These are phyloP conservation scores for Sinosuthora webbiana DNA, from an alignment of 2,113 vertebrate species.

Conservation along the genomic window DNA sequence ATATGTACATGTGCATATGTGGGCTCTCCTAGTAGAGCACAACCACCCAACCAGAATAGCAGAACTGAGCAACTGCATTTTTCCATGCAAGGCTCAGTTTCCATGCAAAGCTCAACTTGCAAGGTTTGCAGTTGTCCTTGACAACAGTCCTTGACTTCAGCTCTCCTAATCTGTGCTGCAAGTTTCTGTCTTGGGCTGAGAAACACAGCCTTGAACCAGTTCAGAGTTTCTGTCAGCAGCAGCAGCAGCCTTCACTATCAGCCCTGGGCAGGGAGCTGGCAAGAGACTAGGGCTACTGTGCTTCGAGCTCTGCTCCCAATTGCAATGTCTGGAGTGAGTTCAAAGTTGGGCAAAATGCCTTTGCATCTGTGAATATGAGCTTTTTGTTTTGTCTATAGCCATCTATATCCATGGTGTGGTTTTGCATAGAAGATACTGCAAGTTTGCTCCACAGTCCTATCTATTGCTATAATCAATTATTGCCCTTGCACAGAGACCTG, in stretches of 20 bases:
- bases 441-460: not conserved
- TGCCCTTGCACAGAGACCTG: not conserved
- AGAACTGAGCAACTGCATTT: not conserved
- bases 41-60: not conserved
- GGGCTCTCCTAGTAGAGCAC: not conserved
- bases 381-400: not conserved
- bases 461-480: not conserved
- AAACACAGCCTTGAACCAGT: not conserved
- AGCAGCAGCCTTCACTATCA: not conserved
- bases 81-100: not conserved
- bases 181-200: not conserved
- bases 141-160: not conserved
- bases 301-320: not conserved
- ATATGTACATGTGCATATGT: accelerated
- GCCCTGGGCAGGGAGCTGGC: not conserved
- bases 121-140: not conserved
- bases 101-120: not conserved
- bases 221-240: not conserved
- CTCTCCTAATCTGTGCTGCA: not conserved
- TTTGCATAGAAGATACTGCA: not conserved
- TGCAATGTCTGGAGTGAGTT: not conserved
- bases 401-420: not conserved
- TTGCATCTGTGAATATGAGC: not conserved
- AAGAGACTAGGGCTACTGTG: not conserved
- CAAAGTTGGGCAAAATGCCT: constrained; percentile 3